Percentiles rank a stretch among this genome's conserved stretches.
Evolutionary conservation across 1,140 invertebrate species (phyloP).

Genomic region (Neotoxoptera formosana): DNA sequence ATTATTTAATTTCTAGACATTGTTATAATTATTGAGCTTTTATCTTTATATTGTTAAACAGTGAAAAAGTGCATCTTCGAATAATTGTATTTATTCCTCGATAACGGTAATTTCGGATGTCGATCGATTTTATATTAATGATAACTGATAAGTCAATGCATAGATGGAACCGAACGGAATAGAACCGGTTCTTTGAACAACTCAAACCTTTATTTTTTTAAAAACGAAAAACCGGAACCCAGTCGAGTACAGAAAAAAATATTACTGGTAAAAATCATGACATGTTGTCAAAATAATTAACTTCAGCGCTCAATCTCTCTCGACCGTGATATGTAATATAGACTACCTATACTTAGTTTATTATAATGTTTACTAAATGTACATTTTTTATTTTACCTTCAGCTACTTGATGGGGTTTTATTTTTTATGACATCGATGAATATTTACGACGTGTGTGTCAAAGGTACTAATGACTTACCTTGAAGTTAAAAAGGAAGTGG

Average conservation of each 20-base stretch:
- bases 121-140: background rate
- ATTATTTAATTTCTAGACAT: too few species aligned
- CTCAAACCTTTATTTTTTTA: background rate
- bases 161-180: background rate
- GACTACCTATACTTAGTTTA: background rate
- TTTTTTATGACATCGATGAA: background rate
- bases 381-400: background rate
- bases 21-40: background rate
- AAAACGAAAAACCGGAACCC: background rate
- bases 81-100: background rate
- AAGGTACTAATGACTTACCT: background rate
- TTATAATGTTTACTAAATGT: background rate
- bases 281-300: conserved; percentile 5
- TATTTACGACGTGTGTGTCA: too few species aligned
- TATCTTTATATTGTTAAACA: background rate
- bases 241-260: background rate
- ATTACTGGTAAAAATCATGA: background rate
- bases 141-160: background rate
- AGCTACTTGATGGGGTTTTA: background rate
- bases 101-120: background rate
- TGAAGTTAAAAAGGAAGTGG: background rate
- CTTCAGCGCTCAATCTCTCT: background rate
- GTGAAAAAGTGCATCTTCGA: background rate
- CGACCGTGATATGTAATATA: background rate
- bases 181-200: conserved; percentile 5